Evolutionary conservation across 2,888 invertebrate species (phyloP).

Genomic region (Scotopteryx bipunctaria): DNA sequence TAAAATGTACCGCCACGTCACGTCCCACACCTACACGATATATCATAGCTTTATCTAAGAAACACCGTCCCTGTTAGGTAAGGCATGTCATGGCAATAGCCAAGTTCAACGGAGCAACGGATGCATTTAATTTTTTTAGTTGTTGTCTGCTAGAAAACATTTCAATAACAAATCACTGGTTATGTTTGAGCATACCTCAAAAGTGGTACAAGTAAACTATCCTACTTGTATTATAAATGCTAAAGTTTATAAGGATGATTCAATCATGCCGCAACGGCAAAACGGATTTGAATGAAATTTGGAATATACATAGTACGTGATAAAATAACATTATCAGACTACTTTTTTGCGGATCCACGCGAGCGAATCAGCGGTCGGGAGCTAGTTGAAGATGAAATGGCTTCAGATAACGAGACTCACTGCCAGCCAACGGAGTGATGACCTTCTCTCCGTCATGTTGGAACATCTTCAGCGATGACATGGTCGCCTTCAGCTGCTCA

Average conservation of each 20-base stretch:
- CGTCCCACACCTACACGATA: conserved; percentile 16
- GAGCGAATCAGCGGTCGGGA: no score
- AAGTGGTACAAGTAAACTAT: no score
- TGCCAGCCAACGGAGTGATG: conserved; percentile 69
- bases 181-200: background rate
- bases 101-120: conserved; percentile 9
- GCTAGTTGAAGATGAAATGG: background rate
- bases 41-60: conserved; percentile 9
- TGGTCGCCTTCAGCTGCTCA: conserved; percentile 93
- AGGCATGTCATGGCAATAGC: conserved; percentile 14
- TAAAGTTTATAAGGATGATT: no score
- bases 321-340: no score
- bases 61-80: conserved; percentile 8
- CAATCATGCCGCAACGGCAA: no score
- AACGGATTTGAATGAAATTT: no score
- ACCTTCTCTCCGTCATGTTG: conserved; percentile 86
- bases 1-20: conserved; percentile 7
- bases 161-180: background rate
- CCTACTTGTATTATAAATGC: no score
- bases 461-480: conserved; percentile 89
- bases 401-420: conserved; percentile 54
- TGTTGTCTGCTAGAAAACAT: background rate
- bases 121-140: background rate
- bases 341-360: no score
- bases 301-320: no score